Base-by-base conservation (phyloP, 1,140 invertebrate genomes). In the Trichonephila inaurata region DNA sequence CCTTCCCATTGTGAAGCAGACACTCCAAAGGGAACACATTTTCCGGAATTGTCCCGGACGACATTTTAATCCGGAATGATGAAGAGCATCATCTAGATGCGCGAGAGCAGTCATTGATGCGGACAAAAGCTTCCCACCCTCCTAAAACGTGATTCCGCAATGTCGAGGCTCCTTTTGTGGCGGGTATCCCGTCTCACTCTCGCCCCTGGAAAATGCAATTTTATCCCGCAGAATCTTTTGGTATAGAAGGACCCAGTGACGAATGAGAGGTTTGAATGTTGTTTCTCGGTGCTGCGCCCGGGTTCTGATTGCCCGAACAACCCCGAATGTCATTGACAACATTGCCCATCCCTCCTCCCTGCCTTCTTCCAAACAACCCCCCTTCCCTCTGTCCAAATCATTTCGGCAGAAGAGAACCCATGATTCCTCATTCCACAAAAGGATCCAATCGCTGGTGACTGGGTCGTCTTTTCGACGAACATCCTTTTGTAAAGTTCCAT, bases 51-150 rank as follows among this genome's bases (percentile, higher is more conserved):
- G 92, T 93, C 85, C 92, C 19, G 66, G 92, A 93, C 92, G 92
- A 93, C 92, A 89, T 93, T 93, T 93, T 93, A 93, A 93, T 93
- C 92, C 92, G 86, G 85, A 58, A 93, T 93, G 92, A 93, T 93
- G 72, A 93, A 93, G 85, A 93, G 92, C 86, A 89, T 89, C 92
- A 93, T 93, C 92, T 62, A 64, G 62, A 82, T 61, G 69, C 58
- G 90, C 83, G 72, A 87, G 91, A 92, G 81, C 82, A 92, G 82
- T 58, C 83, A 92, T 92, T 92, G 82, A 92, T 69, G 62, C 91
- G 91, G 83, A 87, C 91, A 92, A 92, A 92, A 72, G 91, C 62
- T 14, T 61, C 62, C 62, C 89, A 24, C 89, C 69, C 89, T 77
- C 89, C 89, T 64, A 83, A 91, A 91, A 91, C 89, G 89, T 91